These are phyloP conservation scores for Nannoperca australis DNA, from an alignment of 2,797 vertebrate genomes.

Conservation along the genomic window DNA sequence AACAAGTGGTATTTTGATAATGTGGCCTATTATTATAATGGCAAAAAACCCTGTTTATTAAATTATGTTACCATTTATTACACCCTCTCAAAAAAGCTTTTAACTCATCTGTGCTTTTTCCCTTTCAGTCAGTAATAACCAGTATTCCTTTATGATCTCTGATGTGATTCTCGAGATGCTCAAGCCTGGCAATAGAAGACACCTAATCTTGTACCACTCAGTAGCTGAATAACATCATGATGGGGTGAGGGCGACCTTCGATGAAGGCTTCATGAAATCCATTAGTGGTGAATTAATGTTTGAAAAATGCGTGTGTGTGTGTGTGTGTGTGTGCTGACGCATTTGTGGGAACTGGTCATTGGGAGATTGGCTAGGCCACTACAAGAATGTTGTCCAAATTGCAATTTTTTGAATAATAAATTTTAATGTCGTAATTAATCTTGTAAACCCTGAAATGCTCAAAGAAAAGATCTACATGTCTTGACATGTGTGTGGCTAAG, in stretches of 20 bases:
- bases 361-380: not conserved
- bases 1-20: slow-evolving; percentile 32
- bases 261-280: slow-evolving; percentile 43
- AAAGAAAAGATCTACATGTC: not conserved
- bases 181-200: slow-evolving; percentile 20
- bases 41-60: slow-evolving; percentile 2
- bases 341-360: not conserved
- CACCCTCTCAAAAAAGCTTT: slow-evolving; percentile 29
- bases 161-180: slow-evolving; percentile 16
- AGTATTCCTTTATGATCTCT: slow-evolving; percentile 20
- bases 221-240: slow-evolving; percentile 40
- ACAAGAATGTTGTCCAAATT: not conserved
- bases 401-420: not conserved
- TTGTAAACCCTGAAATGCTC: not conserved
- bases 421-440: not conserved
- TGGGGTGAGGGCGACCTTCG: slow-evolving; percentile 18
- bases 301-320: slow-evolving; percentile 5
- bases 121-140: slow-evolving; percentile 13
- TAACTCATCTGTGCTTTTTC: slow-evolving; percentile 16
- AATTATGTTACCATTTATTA: slow-evolving; percentile 25
- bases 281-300: slow-evolving; percentile 41
- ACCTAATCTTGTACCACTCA: slow-evolving; percentile 42
- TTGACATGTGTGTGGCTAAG: not conserved
- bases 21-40: slow-evolving; percentile 34
- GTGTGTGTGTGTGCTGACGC: slow-evolving; percentile 1